phyloP scores from a whole-genome alignment of 2,888 invertebrate species.

The Lypha dubia region DNA sequence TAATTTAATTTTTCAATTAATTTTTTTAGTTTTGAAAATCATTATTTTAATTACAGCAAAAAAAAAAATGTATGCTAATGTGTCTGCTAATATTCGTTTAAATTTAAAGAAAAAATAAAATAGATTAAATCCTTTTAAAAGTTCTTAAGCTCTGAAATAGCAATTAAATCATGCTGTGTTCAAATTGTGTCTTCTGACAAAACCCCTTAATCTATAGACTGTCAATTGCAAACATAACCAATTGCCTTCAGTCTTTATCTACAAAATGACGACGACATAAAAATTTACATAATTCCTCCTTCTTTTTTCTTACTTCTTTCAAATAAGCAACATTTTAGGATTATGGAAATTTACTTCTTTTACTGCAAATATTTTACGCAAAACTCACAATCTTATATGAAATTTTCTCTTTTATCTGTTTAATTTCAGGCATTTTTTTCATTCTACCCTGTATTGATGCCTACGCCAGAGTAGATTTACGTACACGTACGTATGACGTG shows the following conservation, averaged over 20 bases:
- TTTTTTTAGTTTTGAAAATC: too few species aligned
- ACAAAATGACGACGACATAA: not conserved
- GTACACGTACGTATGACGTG: slow-evolving; percentile 97
- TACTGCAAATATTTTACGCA: not conserved
- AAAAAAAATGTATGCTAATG: too few species aligned
- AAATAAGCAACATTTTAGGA: not conserved
- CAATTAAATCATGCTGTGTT: not conserved
- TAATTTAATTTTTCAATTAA: too few species aligned
- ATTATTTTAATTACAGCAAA: too few species aligned
- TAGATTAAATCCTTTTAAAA: too few species aligned
- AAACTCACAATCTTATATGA: not conserved
- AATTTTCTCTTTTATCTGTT: slow-evolving; percentile 6
- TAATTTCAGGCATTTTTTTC: slow-evolving; percentile 93
- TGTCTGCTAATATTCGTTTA: too few species aligned
- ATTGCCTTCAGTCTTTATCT: not conserved
- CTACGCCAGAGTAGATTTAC: slow-evolving; percentile 96
- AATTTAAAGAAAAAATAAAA: too few species aligned
- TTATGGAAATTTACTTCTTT: slow-evolving; percentile 32
- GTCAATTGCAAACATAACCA: slow-evolving; percentile 2
- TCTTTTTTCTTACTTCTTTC: not conserved
- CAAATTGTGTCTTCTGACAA: not conserved
- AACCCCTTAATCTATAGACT: slow-evolving; percentile 11
- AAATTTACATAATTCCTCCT: slow-evolving; percentile 13
- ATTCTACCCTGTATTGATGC: slow-evolving; percentile 97
- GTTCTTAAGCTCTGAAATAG: not conserved